Conservation (phyloP, 2,888 invertebrate genomes). For the Meteorus cinctellus region DNA sequence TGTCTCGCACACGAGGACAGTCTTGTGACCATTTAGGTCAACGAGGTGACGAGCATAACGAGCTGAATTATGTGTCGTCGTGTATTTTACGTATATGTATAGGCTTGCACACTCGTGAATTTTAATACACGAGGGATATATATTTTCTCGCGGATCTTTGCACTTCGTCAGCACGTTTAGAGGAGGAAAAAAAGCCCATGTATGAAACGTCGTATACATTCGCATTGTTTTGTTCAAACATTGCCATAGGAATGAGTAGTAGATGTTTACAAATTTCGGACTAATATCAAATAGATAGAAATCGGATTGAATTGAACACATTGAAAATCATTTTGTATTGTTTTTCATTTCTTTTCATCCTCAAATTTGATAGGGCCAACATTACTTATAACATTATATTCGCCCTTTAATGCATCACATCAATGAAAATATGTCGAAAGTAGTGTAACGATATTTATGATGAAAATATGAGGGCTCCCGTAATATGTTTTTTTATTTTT, state of each 20-base stretch:
- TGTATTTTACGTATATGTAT: slow-evolving; percentile 25
- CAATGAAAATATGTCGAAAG: slow-evolving; percentile 69
- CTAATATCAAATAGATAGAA: no score
- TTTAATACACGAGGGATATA: slow-evolving; percentile 39
- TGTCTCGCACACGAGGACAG: slow-evolving; percentile 47
- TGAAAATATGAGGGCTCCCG: slow-evolving; percentile 57
- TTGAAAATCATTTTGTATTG: no score
- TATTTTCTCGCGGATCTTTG: slow-evolving; percentile 32
- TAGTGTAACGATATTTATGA: slow-evolving; percentile 69
- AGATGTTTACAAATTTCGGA: no score
- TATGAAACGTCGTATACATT: no score
- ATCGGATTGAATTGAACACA: no score
- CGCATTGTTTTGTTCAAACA: no score
- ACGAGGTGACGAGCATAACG: slow-evolving; percentile 54
- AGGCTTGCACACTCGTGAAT: slow-evolving; percentile 48
- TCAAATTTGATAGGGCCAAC: no score
- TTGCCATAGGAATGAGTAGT: no score
- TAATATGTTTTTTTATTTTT: slow-evolving; percentile 63
- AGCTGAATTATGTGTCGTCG: slow-evolving; percentile 50
- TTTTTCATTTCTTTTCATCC: no score
- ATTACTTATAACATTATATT: slow-evolving; percentile 60
- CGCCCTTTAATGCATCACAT: slow-evolving; percentile 64
- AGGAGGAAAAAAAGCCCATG: background rate
- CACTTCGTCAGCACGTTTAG: background rate
- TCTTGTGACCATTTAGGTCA: slow-evolving; percentile 56